phyloP scores from a whole-genome alignment of 2,888 invertebrate genomes.

The Asteroscopus sphinx region DNA sequence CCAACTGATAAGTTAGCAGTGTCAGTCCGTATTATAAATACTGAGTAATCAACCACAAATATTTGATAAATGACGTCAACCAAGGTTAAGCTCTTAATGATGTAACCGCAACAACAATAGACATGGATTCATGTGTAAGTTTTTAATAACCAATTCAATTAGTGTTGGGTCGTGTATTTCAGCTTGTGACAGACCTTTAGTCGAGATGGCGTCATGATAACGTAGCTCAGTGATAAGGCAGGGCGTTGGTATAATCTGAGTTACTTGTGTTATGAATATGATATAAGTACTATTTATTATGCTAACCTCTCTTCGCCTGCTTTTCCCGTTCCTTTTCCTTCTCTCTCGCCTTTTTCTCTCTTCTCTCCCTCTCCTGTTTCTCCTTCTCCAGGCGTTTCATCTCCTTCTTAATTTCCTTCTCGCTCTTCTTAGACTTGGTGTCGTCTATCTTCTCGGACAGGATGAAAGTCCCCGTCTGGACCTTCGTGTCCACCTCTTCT shows the following conservation, averaged over 20 bases:
- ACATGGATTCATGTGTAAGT: slow-evolving; percentile 67
- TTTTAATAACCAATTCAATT: slow-evolving; percentile 66
- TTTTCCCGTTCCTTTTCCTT: slow-evolving; percentile 87
- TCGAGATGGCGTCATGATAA: slow-evolving; percentile 79
- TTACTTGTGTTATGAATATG: slow-evolving; percentile 27
- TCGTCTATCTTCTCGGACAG: slow-evolving; percentile 89
- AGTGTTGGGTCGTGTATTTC: slow-evolving; percentile 53
- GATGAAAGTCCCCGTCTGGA: slow-evolving; percentile 88
- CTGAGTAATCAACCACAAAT: slow-evolving; percentile 70
- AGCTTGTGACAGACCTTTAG: slow-evolving; percentile 64
- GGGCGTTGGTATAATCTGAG: slow-evolving; percentile 30
- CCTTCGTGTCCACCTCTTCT: slow-evolving; percentile 79
- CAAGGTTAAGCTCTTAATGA: slow-evolving; percentile 79
- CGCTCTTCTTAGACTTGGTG: slow-evolving; percentile 83
- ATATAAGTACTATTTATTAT: slow-evolving; percentile 26
- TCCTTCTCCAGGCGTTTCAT: slow-evolving; percentile 87
- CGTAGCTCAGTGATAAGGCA: slow-evolving; percentile 49
- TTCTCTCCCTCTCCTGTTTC: slow-evolving; percentile 85
- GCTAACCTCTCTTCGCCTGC: slow-evolving; percentile 83
- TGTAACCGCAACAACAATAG: slow-evolving; percentile 79
- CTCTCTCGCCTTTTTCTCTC: slow-evolving; percentile 87
- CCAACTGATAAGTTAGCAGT: slow-evolving; percentile 19
- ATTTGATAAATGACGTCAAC: slow-evolving; percentile 72
- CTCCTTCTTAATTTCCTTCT: slow-evolving; percentile 88
- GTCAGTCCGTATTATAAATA: slow-evolving; percentile 50